A percentile compares a stretch with the other conserved stretches of the same genome.
phyloP scores from a whole-genome alignment of 2,888 invertebrate genomes.

The Timema cristinae region DNA sequence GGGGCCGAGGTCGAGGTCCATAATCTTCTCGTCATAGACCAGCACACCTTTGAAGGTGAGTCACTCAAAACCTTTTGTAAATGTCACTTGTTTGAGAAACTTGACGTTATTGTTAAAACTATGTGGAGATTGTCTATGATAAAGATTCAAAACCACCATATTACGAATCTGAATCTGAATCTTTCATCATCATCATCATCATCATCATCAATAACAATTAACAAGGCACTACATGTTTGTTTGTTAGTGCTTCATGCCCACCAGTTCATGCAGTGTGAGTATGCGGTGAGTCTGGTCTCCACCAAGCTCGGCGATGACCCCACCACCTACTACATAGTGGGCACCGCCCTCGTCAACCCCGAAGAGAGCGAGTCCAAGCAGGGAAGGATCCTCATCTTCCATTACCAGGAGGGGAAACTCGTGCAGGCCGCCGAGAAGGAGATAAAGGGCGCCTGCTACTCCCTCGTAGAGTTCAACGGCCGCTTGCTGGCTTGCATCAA shows the following conservation, averaged over 20 bases:
- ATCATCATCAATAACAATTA: too few relatives aligned
- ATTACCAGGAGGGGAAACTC: constrained; percentile 83
- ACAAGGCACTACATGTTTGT: neutral
- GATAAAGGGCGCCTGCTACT: constrained; percentile 92
- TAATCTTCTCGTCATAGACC: constrained; percentile 87
- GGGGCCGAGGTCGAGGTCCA: constrained; percentile 89
- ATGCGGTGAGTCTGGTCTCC: constrained; percentile 85
- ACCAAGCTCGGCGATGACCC: constrained; percentile 88
- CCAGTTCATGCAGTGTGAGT: constrained; percentile 86
- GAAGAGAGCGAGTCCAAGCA: constrained; percentile 95
- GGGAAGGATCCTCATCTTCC: constrained; percentile 86
- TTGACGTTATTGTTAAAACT: too few relatives aligned
- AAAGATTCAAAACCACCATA: too few relatives aligned
- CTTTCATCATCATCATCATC: too few relatives aligned
- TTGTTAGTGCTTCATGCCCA: constrained; percentile 82
- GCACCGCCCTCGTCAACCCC: constrained; percentile 89
- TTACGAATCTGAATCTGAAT: too few relatives aligned
- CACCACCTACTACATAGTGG: constrained; percentile 88
- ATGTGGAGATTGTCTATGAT: too few relatives aligned
- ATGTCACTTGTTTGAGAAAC: too few relatives aligned
- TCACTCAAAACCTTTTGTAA: neutral
- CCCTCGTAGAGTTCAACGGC: constrained; percentile 90
- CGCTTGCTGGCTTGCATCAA: constrained; percentile 95
- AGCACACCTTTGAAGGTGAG: constrained; percentile 87
- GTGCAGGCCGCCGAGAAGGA: constrained; percentile 90